Conservation (phyloP, 2,797 vertebrate genomes). For the Heliangelus exortis region DNA sequence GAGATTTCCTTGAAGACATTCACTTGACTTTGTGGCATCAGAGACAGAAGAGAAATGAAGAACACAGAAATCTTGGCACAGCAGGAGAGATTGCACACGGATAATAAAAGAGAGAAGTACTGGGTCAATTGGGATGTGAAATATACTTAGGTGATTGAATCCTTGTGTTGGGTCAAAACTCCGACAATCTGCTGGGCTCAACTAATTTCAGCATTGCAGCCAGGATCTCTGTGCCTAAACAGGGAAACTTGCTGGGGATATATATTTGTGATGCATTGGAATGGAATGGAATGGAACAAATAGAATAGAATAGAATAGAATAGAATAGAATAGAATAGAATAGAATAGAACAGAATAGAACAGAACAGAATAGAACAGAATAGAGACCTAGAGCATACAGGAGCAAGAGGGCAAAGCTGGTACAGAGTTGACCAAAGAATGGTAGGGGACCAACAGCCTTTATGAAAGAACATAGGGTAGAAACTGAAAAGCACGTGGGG, state of each 20-base stretch:
- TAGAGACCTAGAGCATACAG: neutral
- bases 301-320: neutral
- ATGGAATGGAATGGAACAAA: neutral
- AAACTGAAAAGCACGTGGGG: neutral
- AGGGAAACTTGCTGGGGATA: neutral
- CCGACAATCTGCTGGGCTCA: neutral
- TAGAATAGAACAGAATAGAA: neutral
- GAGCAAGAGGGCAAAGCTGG: neutral
- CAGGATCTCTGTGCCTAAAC: neutral
- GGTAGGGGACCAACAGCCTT: neutral
- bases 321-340: neutral
- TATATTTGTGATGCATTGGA: fast-evolving
- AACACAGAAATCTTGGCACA: constrained; percentile 65
- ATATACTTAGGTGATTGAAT: constrained; percentile 56
- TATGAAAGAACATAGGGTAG: neutral
- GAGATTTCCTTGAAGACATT: constrained; percentile 71
- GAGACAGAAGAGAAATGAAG: constrained; percentile 53
- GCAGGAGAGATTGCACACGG: neutral
- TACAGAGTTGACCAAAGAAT: neutral
- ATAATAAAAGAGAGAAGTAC: constrained; percentile 52
- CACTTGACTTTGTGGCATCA: constrained; percentile 70
- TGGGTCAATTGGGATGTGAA: constrained; percentile 33
- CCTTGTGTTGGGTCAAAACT: neutral
- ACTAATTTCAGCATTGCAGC: constrained; percentile 11
- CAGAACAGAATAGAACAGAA: neutral